Percentiles rank a stretch among this genome's conserved stretches.
Evolutionary conservation across 2,113 vertebrate genomes (phyloP).

Genomic region (Sebastes fasciatus): DNA sequence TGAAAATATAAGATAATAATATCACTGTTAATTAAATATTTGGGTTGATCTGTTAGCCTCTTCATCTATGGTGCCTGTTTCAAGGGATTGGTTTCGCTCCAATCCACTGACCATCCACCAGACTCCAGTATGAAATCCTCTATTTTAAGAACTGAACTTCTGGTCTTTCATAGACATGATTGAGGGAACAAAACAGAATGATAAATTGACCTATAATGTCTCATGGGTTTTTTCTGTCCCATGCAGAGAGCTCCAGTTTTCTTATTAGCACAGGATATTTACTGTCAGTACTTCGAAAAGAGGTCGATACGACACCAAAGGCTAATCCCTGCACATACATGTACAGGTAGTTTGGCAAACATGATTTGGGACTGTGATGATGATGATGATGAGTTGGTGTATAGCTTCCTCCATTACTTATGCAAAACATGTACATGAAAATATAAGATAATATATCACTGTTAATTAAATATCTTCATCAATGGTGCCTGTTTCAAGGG

Average conservation of each 20-base stretch:
- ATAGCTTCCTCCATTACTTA: neutral
- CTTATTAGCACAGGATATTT: too few species aligned
- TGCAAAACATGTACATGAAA: neutral
- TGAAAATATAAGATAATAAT: neutral
- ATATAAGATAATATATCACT: neutral
- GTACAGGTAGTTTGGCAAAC: too few species aligned
- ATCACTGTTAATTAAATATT: neutral
- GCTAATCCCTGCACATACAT: too few species aligned
- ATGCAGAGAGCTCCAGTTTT: neutral
- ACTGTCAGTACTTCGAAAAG: too few species aligned
- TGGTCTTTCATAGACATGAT: neutral
- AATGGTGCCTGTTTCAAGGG: conserved; percentile 1
- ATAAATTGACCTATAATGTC: conserved; percentile 6
- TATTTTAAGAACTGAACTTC: conserved; percentile 5
- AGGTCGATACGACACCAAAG: too few species aligned
- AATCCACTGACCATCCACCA: conserved; percentile 4
- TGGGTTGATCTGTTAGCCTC: neutral
- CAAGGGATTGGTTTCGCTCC: too few species aligned
- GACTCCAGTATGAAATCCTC: conserved; percentile 3
- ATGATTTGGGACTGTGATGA: neutral
- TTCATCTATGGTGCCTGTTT: conserved; percentile 3
- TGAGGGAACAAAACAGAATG: neutral
- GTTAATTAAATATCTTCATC: neutral
- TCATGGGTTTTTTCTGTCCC: neutral
- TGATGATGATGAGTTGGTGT: conserved; percentile 1